Evolutionary conservation across 2,797 vertebrate species (phyloP).

Genomic region (Simalia tracyae): DNA sequence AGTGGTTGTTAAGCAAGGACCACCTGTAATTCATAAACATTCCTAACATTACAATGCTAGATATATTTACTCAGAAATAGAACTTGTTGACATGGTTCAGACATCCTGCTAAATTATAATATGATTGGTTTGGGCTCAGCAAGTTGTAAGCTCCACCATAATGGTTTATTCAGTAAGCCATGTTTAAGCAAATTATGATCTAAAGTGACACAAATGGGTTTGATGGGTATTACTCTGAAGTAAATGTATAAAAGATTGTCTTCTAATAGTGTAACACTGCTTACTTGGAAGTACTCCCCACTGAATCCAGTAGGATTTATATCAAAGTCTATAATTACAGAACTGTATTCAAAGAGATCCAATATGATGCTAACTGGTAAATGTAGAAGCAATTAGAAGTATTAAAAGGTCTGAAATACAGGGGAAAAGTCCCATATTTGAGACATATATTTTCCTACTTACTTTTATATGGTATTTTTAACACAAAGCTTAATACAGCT

Average conservation of each 20-base stretch:
- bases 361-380: not conserved
- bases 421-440: constrained; percentile 34
- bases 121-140: no score
- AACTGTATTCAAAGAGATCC: not conserved
- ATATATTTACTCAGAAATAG: no score
- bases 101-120: no score
- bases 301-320: not conserved
- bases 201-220: no score
- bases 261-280: constrained; percentile 22
- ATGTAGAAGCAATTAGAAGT: not conserved
- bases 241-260: not conserved
- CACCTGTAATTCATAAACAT: no score
- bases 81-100: no score
- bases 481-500: constrained; percentile 8
- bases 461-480: constrained; percentile 35
- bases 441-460: constrained; percentile 14
- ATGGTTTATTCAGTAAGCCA: no score
- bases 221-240: no score
- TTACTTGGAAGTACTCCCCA: not conserved
- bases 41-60: no score
- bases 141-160: no score
- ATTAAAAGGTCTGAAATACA: not conserved
- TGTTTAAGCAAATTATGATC: no score
- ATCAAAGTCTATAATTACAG: not conserved
- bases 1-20: no score